A percentile compares a stretch with the other conserved stretches of the same genome.
These are phyloP conservation scores for Ferdinandea cuprea DNA, from an alignment of 2,888 invertebrate species.

Conservation along the genomic window DNA sequence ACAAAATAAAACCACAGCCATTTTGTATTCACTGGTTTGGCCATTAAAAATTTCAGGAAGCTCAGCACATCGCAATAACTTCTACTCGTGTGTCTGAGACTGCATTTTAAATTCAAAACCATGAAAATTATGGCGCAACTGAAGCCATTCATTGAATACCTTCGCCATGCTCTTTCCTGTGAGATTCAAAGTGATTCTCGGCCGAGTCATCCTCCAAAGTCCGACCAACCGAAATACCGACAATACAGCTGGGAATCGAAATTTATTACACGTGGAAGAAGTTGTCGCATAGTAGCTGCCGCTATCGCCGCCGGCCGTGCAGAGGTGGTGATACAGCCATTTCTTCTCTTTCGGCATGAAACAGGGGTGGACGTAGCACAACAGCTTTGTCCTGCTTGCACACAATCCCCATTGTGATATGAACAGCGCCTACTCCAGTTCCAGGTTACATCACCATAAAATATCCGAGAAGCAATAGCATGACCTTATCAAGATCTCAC, in stretches of 20 bases:
- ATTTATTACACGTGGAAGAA: slow-evolving; percentile 71
- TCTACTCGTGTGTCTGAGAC: slow-evolving; percentile 48
- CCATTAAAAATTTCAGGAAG: slow-evolving; percentile 73
- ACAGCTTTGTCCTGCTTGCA: slow-evolving; percentile 71
- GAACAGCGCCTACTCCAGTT: slow-evolving; percentile 73
- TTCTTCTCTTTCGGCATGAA: slow-evolving; percentile 18
- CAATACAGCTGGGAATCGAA: slow-evolving; percentile 67
- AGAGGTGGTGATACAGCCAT: slow-evolving; percentile 16
- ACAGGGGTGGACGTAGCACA: slow-evolving; percentile 13
- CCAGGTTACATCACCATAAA: slow-evolving; percentile 73
- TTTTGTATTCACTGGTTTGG: slow-evolving; percentile 59
- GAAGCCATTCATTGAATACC: slow-evolving; percentile 74
- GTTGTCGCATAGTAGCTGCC: slow-evolving; percentile 56
- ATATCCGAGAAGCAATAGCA: slow-evolving; percentile 69
- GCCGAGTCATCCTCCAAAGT: slow-evolving; percentile 10
- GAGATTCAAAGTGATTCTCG: slow-evolving; percentile 60
- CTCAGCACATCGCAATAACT: slow-evolving; percentile 71
- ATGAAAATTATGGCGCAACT: slow-evolving; percentile 72
- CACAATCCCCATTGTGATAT: slow-evolving; percentile 70
- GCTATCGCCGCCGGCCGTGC: not conserved
- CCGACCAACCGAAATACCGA: slow-evolving; percentile 58
- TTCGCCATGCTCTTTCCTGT: slow-evolving; percentile 64
- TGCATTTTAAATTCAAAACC: slow-evolving; percentile 74
- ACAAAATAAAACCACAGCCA: slow-evolving; percentile 30
- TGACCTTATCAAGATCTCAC: slow-evolving; percentile 71